Evolutionary conservation across 2,888 invertebrate genomes (phyloP).

Genomic region (Lucinisca nassula): DNA sequence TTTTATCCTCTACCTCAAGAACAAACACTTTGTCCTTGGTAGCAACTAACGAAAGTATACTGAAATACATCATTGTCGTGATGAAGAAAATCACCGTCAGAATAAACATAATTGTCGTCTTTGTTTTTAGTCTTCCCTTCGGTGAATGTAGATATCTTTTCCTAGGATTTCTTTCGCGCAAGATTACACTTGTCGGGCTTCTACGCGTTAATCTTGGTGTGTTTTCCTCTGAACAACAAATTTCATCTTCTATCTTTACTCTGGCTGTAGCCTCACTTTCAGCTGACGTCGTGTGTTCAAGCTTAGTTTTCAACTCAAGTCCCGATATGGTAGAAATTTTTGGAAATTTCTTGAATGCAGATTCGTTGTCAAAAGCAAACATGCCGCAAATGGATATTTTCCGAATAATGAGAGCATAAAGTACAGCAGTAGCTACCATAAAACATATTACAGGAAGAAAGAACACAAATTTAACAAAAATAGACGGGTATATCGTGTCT

Average conservation of each 20-base stretch:
- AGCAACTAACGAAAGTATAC: constrained; percentile 19
- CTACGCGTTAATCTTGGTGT: neutral
- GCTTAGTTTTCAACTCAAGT: neutral
- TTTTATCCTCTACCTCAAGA: constrained; percentile 1
- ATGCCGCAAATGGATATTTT: constrained; percentile 28
- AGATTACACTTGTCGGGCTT: neutral
- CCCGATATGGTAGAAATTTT: neutral
- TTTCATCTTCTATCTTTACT: neutral
- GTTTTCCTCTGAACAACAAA: neutral
- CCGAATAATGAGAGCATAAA: constrained; percentile 30
- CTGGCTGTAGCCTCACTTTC: neutral
- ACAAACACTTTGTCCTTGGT: constrained; percentile 14
- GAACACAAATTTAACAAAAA: constrained; percentile 18
- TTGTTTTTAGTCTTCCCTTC: constrained; percentile 28
- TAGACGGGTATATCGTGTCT: constrained; percentile 28
- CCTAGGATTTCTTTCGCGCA: neutral
- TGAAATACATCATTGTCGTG: constrained; percentile 36
- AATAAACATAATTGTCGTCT: constrained; percentile 50
- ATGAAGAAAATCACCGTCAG: constrained; percentile 31
- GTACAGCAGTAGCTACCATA: constrained; percentile 35
- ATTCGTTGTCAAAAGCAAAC: constrained; percentile 11
- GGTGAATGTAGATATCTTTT: neutral
- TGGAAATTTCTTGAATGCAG: neutral
- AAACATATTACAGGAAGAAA: constrained; percentile 24
- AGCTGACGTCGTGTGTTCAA: neutral